phyloP scores from a whole-genome alignment of 2,888 invertebrate genomes.

The Tenthredo distinguenda region DNA sequence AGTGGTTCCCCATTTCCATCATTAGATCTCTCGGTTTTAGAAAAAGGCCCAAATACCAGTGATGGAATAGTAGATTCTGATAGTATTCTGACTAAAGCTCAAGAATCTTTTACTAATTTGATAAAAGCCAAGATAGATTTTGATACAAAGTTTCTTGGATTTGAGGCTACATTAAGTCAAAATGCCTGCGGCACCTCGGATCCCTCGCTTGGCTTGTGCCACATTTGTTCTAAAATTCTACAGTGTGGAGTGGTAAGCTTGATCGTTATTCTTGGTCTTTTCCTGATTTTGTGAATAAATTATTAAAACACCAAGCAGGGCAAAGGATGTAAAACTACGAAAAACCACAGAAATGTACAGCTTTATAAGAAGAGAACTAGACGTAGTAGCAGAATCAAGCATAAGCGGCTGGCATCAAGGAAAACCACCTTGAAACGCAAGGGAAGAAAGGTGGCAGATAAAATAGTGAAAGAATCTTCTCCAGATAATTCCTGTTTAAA shows the following conservation, averaged over 20 bases:
- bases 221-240: conserved; percentile 65
- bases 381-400: conserved; percentile 50
- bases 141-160: conserved; percentile 70
- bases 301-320: conserved; percentile 32
- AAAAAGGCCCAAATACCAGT: conserved; percentile 16
- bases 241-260: conserved; percentile 59
- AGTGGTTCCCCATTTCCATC: conserved; percentile 32
- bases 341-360: conserved; percentile 32
- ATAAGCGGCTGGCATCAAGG: conserved; percentile 58
- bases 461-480: not conserved
- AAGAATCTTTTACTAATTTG: conserved; percentile 65
- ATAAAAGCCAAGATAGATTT: conserved; percentile 71
- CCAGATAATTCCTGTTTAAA: not conserved
- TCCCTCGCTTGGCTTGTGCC: conserved; percentile 62
- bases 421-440: conserved; percentile 56
- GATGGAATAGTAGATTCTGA: conserved; percentile 10
- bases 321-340: conserved; percentile 13
- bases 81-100: conserved; percentile 54
- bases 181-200: conserved; percentile 20
- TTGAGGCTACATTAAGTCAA: conserved; percentile 65
- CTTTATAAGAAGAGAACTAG: conserved; percentile 35
- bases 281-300: not conserved
- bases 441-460: conserved; percentile 21
- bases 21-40: conserved; percentile 58
- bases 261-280: not conserved